phyloP scores from a whole-genome alignment of 2,888 invertebrate genomes.

The Sipha maydis region DNA sequence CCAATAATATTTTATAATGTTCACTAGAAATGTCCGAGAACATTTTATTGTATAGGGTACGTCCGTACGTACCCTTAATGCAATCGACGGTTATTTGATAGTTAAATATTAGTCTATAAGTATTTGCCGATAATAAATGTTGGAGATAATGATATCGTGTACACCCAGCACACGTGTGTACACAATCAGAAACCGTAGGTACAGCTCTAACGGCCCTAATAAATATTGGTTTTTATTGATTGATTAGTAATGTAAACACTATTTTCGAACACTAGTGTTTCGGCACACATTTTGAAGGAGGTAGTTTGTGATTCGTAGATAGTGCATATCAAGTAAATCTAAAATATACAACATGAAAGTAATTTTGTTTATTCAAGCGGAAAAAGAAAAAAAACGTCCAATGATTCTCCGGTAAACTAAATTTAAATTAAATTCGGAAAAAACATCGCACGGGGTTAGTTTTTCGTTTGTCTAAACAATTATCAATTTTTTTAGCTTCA shows the following conservation, averaged over 20 bases:
- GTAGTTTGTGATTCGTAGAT: not conserved
- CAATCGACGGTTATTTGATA: not conserved
- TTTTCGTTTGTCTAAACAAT: too few species aligned
- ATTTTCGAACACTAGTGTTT: not conserved
- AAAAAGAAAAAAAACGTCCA: too few species aligned
- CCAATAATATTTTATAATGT: too few species aligned
- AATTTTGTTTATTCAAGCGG: not conserved
- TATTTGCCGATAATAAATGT: not conserved
- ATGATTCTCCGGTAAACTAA: too few species aligned
- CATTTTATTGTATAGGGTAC: not conserved
- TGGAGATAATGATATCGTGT: not conserved
- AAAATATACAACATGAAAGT: not conserved
- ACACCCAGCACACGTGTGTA: not conserved
- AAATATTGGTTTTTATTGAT: slow-evolving; percentile 16
- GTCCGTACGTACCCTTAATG: not conserved
- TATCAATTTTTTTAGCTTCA: too few species aligned
- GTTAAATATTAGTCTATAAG: not conserved
- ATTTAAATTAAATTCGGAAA: too few species aligned
- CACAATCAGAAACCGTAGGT: not conserved
- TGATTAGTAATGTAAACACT: not conserved
- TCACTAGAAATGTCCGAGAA: not conserved
- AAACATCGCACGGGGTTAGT: too few species aligned
- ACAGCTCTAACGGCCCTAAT: not conserved
- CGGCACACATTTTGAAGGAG: not conserved
- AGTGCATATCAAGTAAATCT: not conserved